phyloP scores from a whole-genome alignment of 1,140 invertebrate genomes.

The Melitaea cinxia region DNA sequence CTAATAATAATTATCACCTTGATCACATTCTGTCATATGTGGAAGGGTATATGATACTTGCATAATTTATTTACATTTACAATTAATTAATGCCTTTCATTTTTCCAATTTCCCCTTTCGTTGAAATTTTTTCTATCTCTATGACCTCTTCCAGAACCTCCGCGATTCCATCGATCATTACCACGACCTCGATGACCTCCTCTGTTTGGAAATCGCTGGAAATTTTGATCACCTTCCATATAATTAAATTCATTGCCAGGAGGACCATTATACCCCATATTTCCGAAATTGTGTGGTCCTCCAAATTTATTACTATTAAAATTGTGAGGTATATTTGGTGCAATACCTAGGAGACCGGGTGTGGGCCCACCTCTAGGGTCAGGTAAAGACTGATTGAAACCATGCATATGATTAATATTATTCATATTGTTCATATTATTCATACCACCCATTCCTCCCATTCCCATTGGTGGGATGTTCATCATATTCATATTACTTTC shows the following conservation, averaged over 20 bases:
- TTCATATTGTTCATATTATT: constrained; percentile 78
- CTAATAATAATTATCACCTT: constrained; percentile 70
- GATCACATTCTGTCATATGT: constrained; percentile 66
- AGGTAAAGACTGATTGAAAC: constrained; percentile 63
- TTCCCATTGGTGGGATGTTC: constrained; percentile 74
- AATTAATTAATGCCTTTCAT: constrained; percentile 72
- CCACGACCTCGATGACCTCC: constrained; percentile 73
- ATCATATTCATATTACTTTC: constrained; percentile 71
- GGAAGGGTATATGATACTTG: constrained; percentile 63
- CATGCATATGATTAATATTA: constrained; percentile 73
- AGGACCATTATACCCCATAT: constrained; percentile 72
- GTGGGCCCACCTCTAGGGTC: constrained; percentile 69
- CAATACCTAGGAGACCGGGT: constrained; percentile 75
- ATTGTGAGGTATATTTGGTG: constrained; percentile 77
- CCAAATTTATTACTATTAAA: constrained; percentile 71
- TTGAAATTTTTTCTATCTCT: constrained; percentile 79
- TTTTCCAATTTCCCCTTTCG: constrained; percentile 76
- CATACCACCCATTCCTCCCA: constrained; percentile 62
- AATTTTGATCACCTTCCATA: constrained; percentile 74
- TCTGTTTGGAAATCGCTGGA: constrained; percentile 72
- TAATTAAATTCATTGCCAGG: constrained; percentile 71
- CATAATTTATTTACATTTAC: constrained; percentile 53
- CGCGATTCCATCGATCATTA: constrained; percentile 75
- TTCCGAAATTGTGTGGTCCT: constrained; percentile 68
- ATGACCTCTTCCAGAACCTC: constrained; percentile 71